A percentile compares a stretch with the other conserved stretches of the same genome.
Conservation (phyloP, 2,113 vertebrate genomes). For the Mugil cephalus region DNA sequence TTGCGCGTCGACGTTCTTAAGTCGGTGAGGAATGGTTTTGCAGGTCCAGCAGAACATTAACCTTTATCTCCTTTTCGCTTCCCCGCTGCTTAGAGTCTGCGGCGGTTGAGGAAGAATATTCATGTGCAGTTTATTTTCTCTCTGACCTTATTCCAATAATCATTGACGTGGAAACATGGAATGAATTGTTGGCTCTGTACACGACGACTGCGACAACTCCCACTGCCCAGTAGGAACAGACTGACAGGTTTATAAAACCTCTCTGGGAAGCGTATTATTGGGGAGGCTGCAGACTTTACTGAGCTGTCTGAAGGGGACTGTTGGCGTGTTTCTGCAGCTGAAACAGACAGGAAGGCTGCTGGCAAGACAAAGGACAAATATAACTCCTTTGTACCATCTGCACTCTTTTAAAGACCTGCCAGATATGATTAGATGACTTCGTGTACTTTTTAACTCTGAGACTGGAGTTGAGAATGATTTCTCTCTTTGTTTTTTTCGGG, state of each 20-base stretch:
- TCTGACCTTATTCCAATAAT: slow-evolving; percentile 63
- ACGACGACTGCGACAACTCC: not conserved
- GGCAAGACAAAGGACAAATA: slow-evolving; percentile 60
- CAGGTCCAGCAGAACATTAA: slow-evolving; percentile 38
- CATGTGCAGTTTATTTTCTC: slow-evolving; percentile 53
- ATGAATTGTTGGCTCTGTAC: slow-evolving; percentile 21
- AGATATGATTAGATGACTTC: slow-evolving; percentile 45
- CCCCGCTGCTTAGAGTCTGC: slow-evolving; percentile 12
- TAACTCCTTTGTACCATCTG: slow-evolving; percentile 61
- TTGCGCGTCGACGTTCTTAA: slow-evolving; percentile 38
- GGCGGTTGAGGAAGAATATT: slow-evolving; percentile 35
- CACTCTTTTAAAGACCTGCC: slow-evolving; percentile 39
- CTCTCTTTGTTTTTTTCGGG: not conserved
- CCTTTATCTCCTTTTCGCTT: slow-evolving; percentile 36
- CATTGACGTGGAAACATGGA: slow-evolving; percentile 53
- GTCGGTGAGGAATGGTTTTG: slow-evolving; percentile 6
- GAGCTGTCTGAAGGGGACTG: slow-evolving; percentile 42
- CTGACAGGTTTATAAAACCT: slow-evolving; percentile 49
- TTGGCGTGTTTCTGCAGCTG: slow-evolving; percentile 42
- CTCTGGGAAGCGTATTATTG: slow-evolving; percentile 53
- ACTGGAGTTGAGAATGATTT: not conserved
- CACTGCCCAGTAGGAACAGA: slow-evolving; percentile 15
- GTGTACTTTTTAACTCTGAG: slow-evolving; percentile 22
- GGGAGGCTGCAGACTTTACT: slow-evolving; percentile 18
- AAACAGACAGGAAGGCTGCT: slow-evolving; percentile 43